Percentiles rank a stretch among this genome's conserved stretches.
These are phyloP conservation scores for Esox niger DNA, from an alignment of 2,113 vertebrate genomes.

Conservation along the genomic window DNA sequence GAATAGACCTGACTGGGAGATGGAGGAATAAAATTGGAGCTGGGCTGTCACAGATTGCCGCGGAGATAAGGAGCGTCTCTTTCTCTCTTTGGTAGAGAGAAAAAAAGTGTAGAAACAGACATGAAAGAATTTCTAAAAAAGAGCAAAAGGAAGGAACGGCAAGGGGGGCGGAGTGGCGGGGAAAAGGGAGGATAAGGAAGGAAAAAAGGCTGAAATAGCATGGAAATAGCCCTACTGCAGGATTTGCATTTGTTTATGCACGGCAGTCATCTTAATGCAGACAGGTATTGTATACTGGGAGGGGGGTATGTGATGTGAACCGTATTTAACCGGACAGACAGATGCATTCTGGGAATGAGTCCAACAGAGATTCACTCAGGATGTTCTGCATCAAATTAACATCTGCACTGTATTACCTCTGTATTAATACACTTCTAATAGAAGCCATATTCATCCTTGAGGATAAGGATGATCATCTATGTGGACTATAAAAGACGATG, in stretches of 20 bases:
- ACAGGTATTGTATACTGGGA: constrained; percentile 78
- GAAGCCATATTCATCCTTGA: constrained; percentile 50
- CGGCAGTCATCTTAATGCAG: constrained; percentile 67
- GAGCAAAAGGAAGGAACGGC: constrained; percentile 44
- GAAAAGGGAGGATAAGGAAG: neutral
- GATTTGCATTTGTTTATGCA: constrained; percentile 76
- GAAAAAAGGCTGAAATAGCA: constrained; percentile 56
- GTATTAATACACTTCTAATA: constrained; percentile 67
- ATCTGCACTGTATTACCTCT: constrained; percentile 64
- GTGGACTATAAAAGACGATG: constrained; percentile 49
- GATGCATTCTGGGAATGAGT: constrained; percentile 65
- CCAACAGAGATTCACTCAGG: constrained; percentile 64
- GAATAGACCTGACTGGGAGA: constrained; percentile 40
- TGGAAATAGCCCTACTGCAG: constrained; percentile 67
- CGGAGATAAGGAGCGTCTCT: constrained; percentile 63
- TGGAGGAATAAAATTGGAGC: constrained; percentile 42
- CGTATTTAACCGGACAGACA: constrained; percentile 86
- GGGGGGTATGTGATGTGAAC: constrained; percentile 71
- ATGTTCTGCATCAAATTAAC: constrained; percentile 59
- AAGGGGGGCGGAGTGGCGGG: neutral
- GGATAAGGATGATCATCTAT: constrained; percentile 43
- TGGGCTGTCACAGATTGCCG: constrained; percentile 69
- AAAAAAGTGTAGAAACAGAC: constrained; percentile 78
- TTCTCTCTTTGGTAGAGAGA: constrained; percentile 72
- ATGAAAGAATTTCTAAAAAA: constrained; percentile 71